A percentile compares a stretch with the other conserved stretches of the same genome.
These are phyloP conservation scores for Enteromius viviparus DNA, from an alignment of 2,797 vertebrate genomes.

Conservation along the genomic window DNA sequence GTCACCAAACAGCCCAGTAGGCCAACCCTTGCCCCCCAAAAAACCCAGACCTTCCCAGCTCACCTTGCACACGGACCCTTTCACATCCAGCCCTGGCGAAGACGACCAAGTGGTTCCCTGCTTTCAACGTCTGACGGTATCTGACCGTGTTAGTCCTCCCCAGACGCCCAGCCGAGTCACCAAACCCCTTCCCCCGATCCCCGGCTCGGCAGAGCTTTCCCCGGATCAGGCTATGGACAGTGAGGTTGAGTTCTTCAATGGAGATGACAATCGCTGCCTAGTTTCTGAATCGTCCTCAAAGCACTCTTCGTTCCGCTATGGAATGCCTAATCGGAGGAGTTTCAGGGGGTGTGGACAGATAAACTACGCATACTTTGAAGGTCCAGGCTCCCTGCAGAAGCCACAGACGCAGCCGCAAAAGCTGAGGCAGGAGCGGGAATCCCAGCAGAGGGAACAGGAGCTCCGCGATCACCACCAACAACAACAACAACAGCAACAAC, in stretches of 20 bases:
- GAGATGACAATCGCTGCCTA: slow-evolving; percentile 80
- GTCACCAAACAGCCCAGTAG: slow-evolving; percentile 69
- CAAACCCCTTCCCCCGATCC: slow-evolving; percentile 90
- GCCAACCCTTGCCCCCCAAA: slow-evolving; percentile 75
- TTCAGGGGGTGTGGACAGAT: slow-evolving; percentile 89
- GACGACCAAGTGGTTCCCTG: slow-evolving; percentile 81
- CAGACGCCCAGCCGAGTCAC: slow-evolving; percentile 81
- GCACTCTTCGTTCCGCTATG: slow-evolving; percentile 77
- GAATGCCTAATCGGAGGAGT: slow-evolving; percentile 80
- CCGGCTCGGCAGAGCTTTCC: slow-evolving; percentile 72
- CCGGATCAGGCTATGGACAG: slow-evolving; percentile 84
- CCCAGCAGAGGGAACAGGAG: slow-evolving; percentile 65
- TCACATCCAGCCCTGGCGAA: slow-evolving; percentile 70
- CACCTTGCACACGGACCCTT: slow-evolving; percentile 72
- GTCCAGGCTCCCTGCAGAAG: slow-evolving; percentile 71
- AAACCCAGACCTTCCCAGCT: slow-evolving; percentile 78
- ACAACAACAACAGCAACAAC: slow-evolving; percentile 18
- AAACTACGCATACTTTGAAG: slow-evolving; percentile 91
- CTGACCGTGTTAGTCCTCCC: slow-evolving; percentile 79
- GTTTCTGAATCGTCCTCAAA: slow-evolving; percentile 72
- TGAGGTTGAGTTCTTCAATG: slow-evolving; percentile 89
- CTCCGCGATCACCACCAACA: slow-evolving; percentile 61
- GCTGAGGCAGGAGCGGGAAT: slow-evolving; percentile 63
- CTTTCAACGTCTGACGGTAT: slow-evolving; percentile 84
- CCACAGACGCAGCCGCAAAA: slow-evolving; percentile 57